Conservation (phyloP, 2,888 invertebrate genomes). For the Drosophila nigritarsus region DNA sequence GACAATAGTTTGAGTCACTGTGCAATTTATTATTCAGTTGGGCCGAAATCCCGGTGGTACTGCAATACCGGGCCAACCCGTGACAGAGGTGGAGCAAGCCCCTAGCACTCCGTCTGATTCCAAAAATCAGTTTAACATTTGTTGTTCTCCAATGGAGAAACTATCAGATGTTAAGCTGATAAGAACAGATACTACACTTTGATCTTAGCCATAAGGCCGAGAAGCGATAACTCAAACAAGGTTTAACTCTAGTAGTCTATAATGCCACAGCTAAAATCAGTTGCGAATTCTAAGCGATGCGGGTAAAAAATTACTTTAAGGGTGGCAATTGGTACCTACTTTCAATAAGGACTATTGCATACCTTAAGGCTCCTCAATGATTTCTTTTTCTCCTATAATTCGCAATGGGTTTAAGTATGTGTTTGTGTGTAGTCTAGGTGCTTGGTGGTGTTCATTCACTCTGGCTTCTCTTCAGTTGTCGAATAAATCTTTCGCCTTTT, state of each 20-base stretch:
- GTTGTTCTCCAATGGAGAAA: conserved; percentile 86
- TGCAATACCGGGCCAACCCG: conserved; percentile 89
- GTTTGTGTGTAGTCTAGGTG: neutral
- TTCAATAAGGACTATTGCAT: too few relatives aligned
- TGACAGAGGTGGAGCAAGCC: conserved; percentile 89
- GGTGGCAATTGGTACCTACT: neutral
- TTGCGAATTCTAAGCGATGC: conserved; percentile 22
- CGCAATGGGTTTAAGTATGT: conserved; percentile 3
- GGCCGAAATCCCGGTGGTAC: conserved; percentile 45
- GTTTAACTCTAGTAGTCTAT: neutral
- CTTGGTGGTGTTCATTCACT: neutral
- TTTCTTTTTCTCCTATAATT: neutral
- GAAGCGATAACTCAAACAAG: conserved; percentile 72
- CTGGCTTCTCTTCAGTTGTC: conserved; percentile 49
- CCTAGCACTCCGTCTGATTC: conserved; percentile 86
- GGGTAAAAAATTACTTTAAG: neutral
- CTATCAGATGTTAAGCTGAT: conserved; percentile 90
- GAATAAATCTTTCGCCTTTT: conserved; percentile 54
- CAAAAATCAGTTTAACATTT: conserved; percentile 87
- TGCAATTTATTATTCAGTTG: conserved; percentile 20
- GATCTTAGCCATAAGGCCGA: conserved; percentile 87
- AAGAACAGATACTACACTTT: conserved; percentile 89
- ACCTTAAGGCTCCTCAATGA: too few relatives aligned
- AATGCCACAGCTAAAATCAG: neutral
- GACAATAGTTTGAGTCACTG: neutral